phyloP scores from a whole-genome alignment of 92 coral and sea anemone species.

The Epizoanthus scotinus region DNA sequence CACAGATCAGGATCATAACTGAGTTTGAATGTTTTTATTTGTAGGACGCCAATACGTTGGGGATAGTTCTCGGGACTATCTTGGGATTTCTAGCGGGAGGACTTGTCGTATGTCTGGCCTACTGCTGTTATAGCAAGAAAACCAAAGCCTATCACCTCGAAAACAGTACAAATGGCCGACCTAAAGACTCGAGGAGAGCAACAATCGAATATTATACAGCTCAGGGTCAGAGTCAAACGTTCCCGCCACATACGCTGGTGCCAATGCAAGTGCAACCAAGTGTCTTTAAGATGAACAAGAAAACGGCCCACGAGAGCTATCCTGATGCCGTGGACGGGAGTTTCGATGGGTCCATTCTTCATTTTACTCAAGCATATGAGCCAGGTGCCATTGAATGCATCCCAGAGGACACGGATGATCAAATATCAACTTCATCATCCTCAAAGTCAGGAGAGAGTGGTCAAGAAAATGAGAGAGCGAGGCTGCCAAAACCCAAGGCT shows the following conservation, averaged over 20 bases:
- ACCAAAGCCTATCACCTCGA: slow-evolving; percentile 54
- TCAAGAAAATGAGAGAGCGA: slow-evolving; percentile 40
- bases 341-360: slow-evolving; percentile 53
- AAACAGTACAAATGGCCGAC: slow-evolving; percentile 28
- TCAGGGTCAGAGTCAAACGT: slow-evolving; percentile 49
- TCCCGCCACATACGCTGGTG: slow-evolving; percentile 64
- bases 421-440: neutral
- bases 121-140: slow-evolving; percentile 53
- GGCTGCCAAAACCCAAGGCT: slow-evolving; percentile 26
- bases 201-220: slow-evolving; percentile 65
- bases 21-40: neutral
- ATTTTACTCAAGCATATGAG: slow-evolving; percentile 69
- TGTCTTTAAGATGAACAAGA: slow-evolving; percentile 62
- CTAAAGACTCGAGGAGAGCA: slow-evolving; percentile 54
- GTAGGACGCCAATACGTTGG: slow-evolving; percentile 70
- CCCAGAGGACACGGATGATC: slow-evolving; percentile 47
- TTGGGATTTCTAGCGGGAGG: slow-evolving; percentile 82
- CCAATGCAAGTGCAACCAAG: slow-evolving; percentile 84
- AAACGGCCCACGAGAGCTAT: slow-evolving; percentile 36
- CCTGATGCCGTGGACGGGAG: slow-evolving; percentile 48
- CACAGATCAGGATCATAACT: slow-evolving; percentile 10
- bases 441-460: slow-evolving; percentile 31
- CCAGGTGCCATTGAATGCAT: slow-evolving; percentile 52
- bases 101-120: slow-evolving; percentile 57
- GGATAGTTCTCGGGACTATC: slow-evolving; percentile 73